phyloP scores from a whole-genome alignment of 2,888 invertebrate genomes.

The Chaetoderma sp. region DNA sequence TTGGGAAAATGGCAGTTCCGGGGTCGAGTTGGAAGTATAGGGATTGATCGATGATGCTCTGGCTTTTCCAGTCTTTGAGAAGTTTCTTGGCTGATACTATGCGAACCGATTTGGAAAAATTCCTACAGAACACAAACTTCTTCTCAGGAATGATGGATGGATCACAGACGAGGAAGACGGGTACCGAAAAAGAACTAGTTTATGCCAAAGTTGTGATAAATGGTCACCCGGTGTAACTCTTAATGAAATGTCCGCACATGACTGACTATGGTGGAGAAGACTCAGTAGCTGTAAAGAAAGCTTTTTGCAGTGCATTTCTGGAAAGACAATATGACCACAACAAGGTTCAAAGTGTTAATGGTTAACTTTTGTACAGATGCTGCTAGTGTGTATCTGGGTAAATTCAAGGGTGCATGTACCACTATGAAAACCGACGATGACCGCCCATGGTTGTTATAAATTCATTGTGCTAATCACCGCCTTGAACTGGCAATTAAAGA shows the following conservation, averaged over 20 bases:
- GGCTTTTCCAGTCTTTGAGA: too few relatives aligned
- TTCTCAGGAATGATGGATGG: conserved; percentile 9
- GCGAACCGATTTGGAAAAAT: neutral
- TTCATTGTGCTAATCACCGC: conserved; percentile 9
- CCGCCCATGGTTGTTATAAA: conserved; percentile 3
- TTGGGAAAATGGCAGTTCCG: too few relatives aligned
- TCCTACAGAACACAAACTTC: neutral
- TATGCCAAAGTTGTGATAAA: conserved; percentile 10
- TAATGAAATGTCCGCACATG: conserved; percentile 3
- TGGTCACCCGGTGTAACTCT: conserved; percentile 1
- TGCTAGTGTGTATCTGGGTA: conserved; percentile 9
- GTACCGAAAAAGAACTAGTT: conserved; percentile 10
- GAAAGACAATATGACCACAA: too few relatives aligned
- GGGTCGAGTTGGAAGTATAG: too few relatives aligned
- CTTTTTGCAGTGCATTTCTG: conserved; percentile 3
- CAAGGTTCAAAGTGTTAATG: neutral
- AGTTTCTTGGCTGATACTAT: neutral
- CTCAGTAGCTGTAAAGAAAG: neutral
- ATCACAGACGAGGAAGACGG: conserved; percentile 10
- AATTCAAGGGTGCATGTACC: conserved; percentile 3
- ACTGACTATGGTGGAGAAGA: conserved; percentile 8
- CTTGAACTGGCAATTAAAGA: conserved; percentile 11
- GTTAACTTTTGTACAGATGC: neutral
- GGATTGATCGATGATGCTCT: too few relatives aligned
- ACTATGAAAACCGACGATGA: neutral